These are phyloP conservation scores for Raphicerus campestris DNA, from an alignment of 2,113 vertebrate genomes.

Conservation along the genomic window DNA sequence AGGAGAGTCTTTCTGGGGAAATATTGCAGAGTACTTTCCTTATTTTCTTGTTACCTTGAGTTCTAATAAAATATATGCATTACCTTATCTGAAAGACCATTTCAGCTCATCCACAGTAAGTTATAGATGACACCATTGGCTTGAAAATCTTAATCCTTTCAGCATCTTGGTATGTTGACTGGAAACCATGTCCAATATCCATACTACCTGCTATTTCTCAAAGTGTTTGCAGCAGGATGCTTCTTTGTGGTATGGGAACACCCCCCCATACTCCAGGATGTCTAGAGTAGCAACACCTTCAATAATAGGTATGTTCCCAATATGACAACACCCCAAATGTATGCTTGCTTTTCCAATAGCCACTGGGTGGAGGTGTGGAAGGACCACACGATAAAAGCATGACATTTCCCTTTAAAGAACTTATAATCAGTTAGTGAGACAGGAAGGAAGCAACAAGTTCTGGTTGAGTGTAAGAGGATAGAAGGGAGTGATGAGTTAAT, in stretches of 20 bases:
- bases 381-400: neutral
- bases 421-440: neutral
- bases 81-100: neutral
- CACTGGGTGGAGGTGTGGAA: neutral
- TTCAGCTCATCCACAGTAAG: neutral
- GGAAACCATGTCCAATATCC: neutral
- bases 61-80: neutral
- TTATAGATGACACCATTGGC: neutral
- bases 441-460: neutral
- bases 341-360: neutral
- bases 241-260: neutral
- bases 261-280: rapidly evolving
- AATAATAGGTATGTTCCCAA: neutral
- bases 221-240: neutral
- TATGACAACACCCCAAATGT: neutral
- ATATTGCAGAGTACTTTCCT: neutral
- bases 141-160: neutral
- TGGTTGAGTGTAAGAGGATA: neutral
- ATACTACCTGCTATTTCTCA: neutral
- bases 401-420: neutral
- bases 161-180: neutral
- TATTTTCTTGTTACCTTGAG: neutral
- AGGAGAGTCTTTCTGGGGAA: neutral
- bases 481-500: neutral
- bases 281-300: neutral